Conservation (phyloP, 2,113 vertebrate genomes). For the Pterocles orientalis region DNA sequence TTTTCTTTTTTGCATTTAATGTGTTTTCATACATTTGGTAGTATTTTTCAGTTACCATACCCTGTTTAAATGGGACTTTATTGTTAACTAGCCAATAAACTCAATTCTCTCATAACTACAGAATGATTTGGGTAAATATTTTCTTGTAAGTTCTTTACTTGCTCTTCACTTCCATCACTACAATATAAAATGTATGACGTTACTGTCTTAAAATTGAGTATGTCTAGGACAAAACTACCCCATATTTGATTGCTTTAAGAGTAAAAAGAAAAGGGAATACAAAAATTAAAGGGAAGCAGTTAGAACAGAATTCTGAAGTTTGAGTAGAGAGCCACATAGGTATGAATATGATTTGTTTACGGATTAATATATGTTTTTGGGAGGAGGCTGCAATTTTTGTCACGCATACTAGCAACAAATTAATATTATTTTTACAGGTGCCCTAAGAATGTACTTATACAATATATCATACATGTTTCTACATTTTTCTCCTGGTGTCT, state of each 20-base stretch:
- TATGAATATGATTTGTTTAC: neutral
- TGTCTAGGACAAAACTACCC: neutral
- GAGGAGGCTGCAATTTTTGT: neutral
- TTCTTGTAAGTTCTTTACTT: neutral
- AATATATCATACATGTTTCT: neutral
- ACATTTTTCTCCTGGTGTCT: neutral
- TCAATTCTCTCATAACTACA: neutral
- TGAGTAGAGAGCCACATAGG: neutral
- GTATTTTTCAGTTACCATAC: neutral
- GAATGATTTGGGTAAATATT: neutral
- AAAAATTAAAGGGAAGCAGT: neutral
- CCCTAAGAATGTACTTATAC: neutral
- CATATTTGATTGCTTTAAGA: neutral
- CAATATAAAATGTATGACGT: neutral
- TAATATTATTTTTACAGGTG: neutral
- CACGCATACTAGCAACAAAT: neutral
- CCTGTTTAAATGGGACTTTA: neutral
- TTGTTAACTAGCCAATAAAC: neutral
- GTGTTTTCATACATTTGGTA: neutral
- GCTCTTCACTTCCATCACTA: neutral
- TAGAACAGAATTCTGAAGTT: neutral
- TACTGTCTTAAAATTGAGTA: neutral
- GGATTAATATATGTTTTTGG: neutral
- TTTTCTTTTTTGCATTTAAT: neutral
- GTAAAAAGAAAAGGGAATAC: neutral